phyloP scores from a whole-genome alignment of 2,113 vertebrate species.

The Myrmecobius fasciatus region DNA sequence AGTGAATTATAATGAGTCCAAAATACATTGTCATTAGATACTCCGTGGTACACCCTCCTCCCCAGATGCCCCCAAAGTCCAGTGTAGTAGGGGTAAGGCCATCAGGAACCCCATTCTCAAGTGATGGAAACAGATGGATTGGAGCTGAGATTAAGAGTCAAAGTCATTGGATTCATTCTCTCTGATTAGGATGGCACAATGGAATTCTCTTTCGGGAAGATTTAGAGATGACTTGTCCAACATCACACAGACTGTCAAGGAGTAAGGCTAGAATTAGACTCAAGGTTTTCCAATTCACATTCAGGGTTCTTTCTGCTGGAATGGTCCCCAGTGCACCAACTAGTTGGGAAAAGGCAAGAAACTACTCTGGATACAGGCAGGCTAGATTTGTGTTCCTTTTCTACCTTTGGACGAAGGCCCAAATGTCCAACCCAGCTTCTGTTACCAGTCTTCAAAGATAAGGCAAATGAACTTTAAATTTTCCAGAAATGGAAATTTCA shows the following conservation, averaged over 20 bases:
- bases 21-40: constrained; percentile 60
- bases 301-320: not conserved
- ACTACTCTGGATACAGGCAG: not conserved
- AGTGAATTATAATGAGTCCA: constrained; percentile 76
- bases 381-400: not conserved
- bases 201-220: not conserved
- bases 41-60: not conserved
- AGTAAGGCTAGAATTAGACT: fast-evolving
- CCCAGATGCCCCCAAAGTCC: not conserved
- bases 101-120: fast-evolving
- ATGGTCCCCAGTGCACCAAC: not conserved
- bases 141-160: too few relatives aligned
- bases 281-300: not conserved
- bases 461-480: fast-evolving
- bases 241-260: too few relatives aligned
- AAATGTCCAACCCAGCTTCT: too few relatives aligned
- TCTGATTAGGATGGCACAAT: not conserved
- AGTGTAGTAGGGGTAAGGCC: not conserved
- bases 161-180: not conserved
- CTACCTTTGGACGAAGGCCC: not conserved
- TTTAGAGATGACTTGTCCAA: not conserved
- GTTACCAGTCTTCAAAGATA: not conserved
- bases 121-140: not conserved
- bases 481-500: not conserved
- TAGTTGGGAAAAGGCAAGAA: not conserved